A percentile compares a stretch with the other conserved stretches of the same genome.
Evolutionary conservation across 2,113 vertebrate genomes (phyloP).

Genomic region (Malurus elegans): DNA sequence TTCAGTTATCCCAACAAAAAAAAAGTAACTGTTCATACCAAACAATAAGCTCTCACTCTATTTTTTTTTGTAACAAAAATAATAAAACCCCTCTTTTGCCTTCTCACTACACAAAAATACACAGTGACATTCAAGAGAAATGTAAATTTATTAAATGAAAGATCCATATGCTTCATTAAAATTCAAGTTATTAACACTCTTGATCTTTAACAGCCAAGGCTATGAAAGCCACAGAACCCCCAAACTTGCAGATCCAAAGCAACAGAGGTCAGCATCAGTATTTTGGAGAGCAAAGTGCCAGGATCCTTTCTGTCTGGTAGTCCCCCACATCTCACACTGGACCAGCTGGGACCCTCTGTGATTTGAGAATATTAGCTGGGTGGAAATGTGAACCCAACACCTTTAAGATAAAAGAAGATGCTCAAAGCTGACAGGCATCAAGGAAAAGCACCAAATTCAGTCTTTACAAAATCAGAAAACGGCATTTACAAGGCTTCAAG

Average conservation of each 20-base stretch:
- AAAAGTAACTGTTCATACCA: not conserved
- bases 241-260: not conserved
- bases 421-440: not conserved
- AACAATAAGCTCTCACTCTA: not conserved
- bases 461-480: not conserved
- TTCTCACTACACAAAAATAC: conserved; percentile 6
- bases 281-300: not conserved
- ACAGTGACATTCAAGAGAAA: not conserved
- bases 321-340: not conserved
- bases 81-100: not conserved
- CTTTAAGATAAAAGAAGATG: not conserved
- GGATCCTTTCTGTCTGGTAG: not conserved
- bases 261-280: not conserved
- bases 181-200: not conserved
- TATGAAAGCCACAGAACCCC: not conserved
- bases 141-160: conserved; percentile 2
- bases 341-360: not conserved
- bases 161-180: not conserved
- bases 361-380: not conserved
- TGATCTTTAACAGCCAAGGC: not conserved
- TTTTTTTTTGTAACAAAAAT: not conserved
- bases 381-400: not conserved
- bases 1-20: conserved; percentile 57
- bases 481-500: not conserved
- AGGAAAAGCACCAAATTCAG: not conserved